phyloP scores from a whole-genome alignment of 2,113 vertebrate genomes.

The Tachysurus fulvidraco region DNA sequence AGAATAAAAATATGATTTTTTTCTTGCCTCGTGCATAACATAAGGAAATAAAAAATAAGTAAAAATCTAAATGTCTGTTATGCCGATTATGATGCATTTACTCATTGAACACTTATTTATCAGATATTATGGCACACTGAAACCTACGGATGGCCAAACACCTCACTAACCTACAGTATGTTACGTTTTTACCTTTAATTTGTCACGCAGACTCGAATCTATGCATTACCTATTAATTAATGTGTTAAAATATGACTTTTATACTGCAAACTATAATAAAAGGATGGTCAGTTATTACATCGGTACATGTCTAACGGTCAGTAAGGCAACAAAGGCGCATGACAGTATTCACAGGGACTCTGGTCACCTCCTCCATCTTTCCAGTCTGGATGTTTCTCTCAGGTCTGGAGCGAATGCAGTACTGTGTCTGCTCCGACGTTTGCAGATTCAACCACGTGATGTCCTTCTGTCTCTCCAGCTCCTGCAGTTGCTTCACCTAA shows the following conservation, averaged over 20 bases:
- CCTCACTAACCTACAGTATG: background rate
- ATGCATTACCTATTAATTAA: background rate
- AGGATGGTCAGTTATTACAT: background rate
- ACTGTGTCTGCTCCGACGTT: constrained; percentile 5
- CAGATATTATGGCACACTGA: background rate
- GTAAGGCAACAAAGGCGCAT: background rate
- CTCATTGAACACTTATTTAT: too few species aligned
- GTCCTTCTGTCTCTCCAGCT: constrained; percentile 45
- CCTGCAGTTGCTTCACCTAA: constrained; percentile 43
- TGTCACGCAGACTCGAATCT: background rate
- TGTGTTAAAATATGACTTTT: background rate
- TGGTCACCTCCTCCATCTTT: background rate
- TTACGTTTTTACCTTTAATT: background rate
- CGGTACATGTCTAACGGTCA: background rate
- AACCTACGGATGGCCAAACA: background rate
- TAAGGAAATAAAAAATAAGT: background rate
- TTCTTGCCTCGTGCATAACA: background rate
- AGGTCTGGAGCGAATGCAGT: background rate
- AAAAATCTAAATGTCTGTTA: background rate
- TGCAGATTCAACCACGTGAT: constrained; percentile 29
- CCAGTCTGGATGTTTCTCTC: background rate
- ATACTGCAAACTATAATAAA: background rate
- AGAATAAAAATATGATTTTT: background rate
- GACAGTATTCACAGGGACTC: background rate
- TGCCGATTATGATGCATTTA: background rate